Percentiles rank a stretch among this genome's conserved stretches.
Conservation (phyloP, 2,113 vertebrate genomes). For the Pristiophorus japonicus region DNA sequence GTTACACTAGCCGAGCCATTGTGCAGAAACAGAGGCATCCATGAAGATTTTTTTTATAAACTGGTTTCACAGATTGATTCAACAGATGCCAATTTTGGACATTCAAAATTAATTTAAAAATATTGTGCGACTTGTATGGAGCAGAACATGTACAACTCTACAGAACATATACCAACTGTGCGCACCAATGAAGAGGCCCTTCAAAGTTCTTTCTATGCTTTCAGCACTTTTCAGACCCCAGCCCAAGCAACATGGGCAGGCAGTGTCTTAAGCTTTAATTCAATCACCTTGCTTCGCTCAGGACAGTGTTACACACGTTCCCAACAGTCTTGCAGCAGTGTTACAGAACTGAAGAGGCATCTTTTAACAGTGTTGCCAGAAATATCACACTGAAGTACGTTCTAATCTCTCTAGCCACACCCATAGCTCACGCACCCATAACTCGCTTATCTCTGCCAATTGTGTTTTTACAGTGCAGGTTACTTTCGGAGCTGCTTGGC, state of each 20-base stretch:
- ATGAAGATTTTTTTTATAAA: neutral
- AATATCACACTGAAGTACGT: too few species aligned
- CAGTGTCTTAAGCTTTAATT: neutral
- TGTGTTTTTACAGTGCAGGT: neutral
- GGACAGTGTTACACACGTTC: neutral
- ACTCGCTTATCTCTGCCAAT: neutral
- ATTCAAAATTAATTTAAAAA: neutral
- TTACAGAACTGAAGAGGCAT: neutral
- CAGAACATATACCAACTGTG: neutral
- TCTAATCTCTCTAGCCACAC: neutral
- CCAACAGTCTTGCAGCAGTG: neutral
- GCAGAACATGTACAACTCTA: neutral
- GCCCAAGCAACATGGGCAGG: neutral
- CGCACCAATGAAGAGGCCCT: too few species aligned
- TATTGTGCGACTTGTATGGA: neutral
- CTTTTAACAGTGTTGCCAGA: neutral
- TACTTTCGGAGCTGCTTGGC: neutral
- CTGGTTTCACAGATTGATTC: neutral
- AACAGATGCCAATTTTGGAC: neutral
- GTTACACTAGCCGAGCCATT: neutral
- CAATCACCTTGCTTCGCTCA: neutral
- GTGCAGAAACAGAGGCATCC: neutral
- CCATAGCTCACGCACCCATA: neutral
- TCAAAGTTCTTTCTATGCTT: too few species aligned
- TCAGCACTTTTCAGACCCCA: too few species aligned